Conservation (phyloP, 2,888 invertebrate species). For the Drosophila rubida region DNA sequence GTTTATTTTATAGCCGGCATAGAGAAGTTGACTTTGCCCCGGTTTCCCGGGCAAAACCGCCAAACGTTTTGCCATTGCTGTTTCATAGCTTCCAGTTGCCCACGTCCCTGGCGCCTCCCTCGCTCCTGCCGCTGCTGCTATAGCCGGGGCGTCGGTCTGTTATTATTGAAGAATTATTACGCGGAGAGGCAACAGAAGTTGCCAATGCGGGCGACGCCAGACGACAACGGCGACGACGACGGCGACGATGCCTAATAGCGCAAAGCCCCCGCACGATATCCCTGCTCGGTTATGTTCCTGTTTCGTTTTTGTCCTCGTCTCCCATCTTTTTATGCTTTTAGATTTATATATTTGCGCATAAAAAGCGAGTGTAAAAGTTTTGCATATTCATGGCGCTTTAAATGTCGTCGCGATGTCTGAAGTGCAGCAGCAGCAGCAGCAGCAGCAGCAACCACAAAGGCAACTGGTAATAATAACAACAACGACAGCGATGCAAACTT, state of each 20-base stretch:
- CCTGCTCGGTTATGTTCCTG: constrained; percentile 39
- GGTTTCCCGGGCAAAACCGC: constrained; percentile 34
- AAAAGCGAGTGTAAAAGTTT: constrained; percentile 76
- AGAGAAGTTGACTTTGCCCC: constrained; percentile 54
- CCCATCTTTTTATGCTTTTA: constrained; percentile 32
- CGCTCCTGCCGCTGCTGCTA: not conserved
- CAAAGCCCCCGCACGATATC: constrained; percentile 43
- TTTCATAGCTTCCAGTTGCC: not conserved
- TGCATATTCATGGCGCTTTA: constrained; percentile 80
- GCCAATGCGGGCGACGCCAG: constrained; percentile 54
- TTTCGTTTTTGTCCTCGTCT: constrained; percentile 14
- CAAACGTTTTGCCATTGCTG: constrained; percentile 52
- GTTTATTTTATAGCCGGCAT: constrained; percentile 75
- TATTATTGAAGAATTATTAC: constrained; percentile 78
- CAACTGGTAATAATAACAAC: constrained; percentile 56
- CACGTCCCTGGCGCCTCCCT: constrained; percentile 54
- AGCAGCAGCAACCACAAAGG: constrained; percentile 63
- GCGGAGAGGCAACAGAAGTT: constrained; percentile 64
- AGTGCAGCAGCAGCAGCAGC: constrained; percentile 56
- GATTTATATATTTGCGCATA: constrained; percentile 65
- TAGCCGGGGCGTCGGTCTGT: constrained; percentile 36
- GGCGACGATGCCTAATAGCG: constrained; percentile 65
- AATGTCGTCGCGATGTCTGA: constrained; percentile 75
- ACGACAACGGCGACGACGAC: constrained; percentile 63
- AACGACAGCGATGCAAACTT: constrained; percentile 20